phyloP scores from a whole-genome alignment of 2,888 invertebrate species.

The Phyto melanocephala region DNA sequence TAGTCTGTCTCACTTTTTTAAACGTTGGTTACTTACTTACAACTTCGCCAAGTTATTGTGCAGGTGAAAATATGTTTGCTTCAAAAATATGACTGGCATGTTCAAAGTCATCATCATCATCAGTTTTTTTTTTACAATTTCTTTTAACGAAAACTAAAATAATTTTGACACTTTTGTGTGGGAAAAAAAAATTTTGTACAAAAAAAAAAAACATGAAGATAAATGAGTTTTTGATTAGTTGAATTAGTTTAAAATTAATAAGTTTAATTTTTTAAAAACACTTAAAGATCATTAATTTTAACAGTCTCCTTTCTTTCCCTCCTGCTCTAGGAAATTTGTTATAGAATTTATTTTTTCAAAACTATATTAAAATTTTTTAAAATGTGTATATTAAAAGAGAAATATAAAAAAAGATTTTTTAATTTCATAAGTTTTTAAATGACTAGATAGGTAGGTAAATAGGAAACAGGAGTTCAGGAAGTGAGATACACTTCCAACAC shows the following conservation, averaged over 20 bases:
- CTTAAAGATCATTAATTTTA: too few species aligned
- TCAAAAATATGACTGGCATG: not conserved
- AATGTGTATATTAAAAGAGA: too few species aligned
- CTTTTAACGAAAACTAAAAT: not conserved
- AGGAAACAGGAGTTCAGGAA: too few species aligned
- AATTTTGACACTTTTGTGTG: constrained; percentile 50
- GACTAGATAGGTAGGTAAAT: too few species aligned
- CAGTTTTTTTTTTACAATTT: constrained; percentile 1
- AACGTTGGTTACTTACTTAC: not conserved
- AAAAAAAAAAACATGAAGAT: constrained; percentile 31
- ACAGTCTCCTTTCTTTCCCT: too few species aligned
- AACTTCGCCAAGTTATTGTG: not conserved
- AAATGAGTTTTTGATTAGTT: constrained; percentile 58
- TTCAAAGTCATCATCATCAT: constrained; percentile 38
- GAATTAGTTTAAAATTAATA: not conserved
- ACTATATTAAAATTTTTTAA: too few species aligned
- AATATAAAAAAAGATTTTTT: too few species aligned
- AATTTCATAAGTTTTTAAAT: too few species aligned
- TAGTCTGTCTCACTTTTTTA: constrained; percentile 11
- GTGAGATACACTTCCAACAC: too few species aligned
- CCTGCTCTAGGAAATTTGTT: too few species aligned
- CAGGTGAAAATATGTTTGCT: constrained; percentile 52
- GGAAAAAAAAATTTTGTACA: constrained; percentile 7
- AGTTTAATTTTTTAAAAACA: too few species aligned
- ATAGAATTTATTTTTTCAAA: too few species aligned